Base-by-base conservation (phyloP, 2,113 vertebrate species). In the Saguinus midas region DNA sequence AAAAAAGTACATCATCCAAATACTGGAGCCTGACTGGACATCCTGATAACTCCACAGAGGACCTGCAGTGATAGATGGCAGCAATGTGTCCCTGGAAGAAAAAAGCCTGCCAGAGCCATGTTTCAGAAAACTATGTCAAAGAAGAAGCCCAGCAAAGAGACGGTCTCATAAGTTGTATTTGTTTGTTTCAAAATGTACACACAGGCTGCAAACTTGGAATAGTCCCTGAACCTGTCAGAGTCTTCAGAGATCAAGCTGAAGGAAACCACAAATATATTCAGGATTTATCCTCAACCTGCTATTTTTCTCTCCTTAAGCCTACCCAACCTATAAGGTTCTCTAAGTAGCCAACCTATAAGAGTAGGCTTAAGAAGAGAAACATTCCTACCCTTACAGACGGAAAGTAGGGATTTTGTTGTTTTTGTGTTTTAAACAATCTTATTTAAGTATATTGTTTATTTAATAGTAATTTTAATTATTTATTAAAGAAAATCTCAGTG, bases 1-100 rank as follows among this genome's bases (percentile, higher is more conserved):
- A 96, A 97, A 98, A 98, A 97, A 98, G 92, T 5, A 97, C 81
- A 98, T 98, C 96, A 84, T 88, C 43, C 97, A 97, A 98, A 93
- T 75, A 92, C 23, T 84, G 2, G 75, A 76, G 96, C 95, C 94
- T 76, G 14, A n/a, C 37, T 37, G 27, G 95, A 66, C 61, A 72
- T 8, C 66, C 95, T 97, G 66, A 82, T 93, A 94, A 96, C 97
- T 91, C 96, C n/a, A 91, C 80, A 37, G 0, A 92, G 35, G 40
- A 82, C 87, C 95, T 92, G 76, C 50, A 0, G 52, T 95, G 97
- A 98, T 58, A 91, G 95, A 97, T 73, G 4, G 91, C 85, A 61
- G 57, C 94, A 5, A n/a, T 0, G 82, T 58, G 64, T 94, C 95
- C 87, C 97, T 73, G 37, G 66, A 75, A 95, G 94, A 57, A 83